These are phyloP conservation scores for Clamator glandarius DNA, from an alignment of 2,797 vertebrate species.

Conservation along the genomic window DNA sequence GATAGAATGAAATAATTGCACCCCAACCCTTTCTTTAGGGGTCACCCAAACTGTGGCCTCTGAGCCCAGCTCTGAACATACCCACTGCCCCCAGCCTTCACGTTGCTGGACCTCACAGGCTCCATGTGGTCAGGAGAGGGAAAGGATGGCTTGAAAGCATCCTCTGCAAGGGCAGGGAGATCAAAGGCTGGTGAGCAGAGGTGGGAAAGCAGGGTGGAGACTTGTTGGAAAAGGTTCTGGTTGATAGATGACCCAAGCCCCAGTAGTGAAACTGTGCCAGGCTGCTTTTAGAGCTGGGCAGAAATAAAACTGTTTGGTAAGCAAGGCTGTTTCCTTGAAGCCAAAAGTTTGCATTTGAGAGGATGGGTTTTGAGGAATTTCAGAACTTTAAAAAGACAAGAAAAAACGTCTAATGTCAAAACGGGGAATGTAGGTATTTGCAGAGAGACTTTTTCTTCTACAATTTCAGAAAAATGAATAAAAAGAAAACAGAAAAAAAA, in stretches of 20 bases:
- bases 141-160: neutral
- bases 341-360: neutral
- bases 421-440: neutral
- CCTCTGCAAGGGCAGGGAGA: neutral
- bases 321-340: neutral
- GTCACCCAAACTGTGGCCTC: neutral
- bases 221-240: neutral
- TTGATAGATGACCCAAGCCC: neutral
- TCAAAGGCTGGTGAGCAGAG: neutral
- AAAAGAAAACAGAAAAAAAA: neutral
- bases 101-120: rapidly evolving
- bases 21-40: neutral
- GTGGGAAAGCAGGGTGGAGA: rapidly evolving
- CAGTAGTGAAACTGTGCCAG: neutral
- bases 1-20: neutral
- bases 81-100: neutral
- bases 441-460: neutral
- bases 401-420: neutral
- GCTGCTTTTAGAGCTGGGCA: neutral
- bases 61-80: neutral
- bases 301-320: neutral
- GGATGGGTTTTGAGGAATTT: neutral
- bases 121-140: rapidly evolving
- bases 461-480: neutral
- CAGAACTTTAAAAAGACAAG: neutral